phyloP scores from a whole-genome alignment of 2,113 vertebrate genomes.

The Alethe castanea region DNA sequence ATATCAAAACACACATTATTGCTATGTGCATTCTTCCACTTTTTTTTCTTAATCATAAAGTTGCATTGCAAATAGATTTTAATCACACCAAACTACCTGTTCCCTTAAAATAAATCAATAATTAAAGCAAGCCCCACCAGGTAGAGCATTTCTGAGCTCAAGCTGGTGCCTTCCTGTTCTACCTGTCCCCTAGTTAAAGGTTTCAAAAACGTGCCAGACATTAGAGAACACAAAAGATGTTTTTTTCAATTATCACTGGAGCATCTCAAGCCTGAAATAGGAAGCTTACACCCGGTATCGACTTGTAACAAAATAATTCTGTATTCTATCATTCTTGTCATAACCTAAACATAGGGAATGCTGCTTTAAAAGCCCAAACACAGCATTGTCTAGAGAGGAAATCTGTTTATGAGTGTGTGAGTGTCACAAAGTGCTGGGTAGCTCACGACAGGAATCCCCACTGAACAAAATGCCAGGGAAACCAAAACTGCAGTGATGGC shows the following conservation, averaged over 20 bases:
- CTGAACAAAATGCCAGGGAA: background rate
- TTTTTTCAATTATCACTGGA: background rate
- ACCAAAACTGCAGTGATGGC: background rate
- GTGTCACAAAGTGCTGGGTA: too few species aligned
- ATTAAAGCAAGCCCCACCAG: background rate
- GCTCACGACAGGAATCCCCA: accelerated
- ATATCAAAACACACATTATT: background rate
- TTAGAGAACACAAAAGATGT: background rate
- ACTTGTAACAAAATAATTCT: background rate
- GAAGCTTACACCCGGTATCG: background rate
- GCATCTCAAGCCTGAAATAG: background rate
- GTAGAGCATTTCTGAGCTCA: background rate
- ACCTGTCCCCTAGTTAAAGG: background rate
- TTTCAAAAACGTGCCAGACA: background rate
- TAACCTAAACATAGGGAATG: background rate
- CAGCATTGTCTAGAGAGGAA: background rate
- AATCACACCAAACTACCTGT: background rate
- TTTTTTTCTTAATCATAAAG: background rate
- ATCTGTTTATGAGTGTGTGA: background rate
- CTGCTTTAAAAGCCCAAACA: background rate
- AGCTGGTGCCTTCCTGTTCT: background rate
- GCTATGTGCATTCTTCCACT: background rate
- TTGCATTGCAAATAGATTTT: background rate
- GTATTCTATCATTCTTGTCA: background rate
- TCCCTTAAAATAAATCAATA: background rate